Percentiles rank a stretch among this genome's conserved stretches.
Conservation (phyloP, 35 echinoderm and acorn worm genomes). For the Antedon bifida region DNA sequence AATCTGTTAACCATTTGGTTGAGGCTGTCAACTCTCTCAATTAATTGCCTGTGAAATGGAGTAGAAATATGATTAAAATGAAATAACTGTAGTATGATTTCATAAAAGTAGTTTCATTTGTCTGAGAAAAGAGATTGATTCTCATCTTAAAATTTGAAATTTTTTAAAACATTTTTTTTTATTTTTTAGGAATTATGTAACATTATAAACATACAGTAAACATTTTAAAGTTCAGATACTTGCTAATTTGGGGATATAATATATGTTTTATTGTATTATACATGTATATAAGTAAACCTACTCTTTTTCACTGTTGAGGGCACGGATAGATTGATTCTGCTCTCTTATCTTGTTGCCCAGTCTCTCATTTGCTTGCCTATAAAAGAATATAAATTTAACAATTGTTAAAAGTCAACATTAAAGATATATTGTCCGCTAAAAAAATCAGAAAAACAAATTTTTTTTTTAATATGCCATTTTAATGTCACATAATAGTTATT, state of each 20-base stretch:
- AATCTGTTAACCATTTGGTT: slow-evolving; percentile 41
- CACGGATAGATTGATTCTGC: slow-evolving; percentile 60
- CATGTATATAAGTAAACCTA: slow-evolving; percentile 26
- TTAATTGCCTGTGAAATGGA: slow-evolving; percentile 24
- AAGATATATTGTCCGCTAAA: too few relatives aligned
- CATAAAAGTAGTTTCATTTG: too few relatives aligned
- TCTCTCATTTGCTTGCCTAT: slow-evolving; percentile 92
- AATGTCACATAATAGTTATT: too few relatives aligned
- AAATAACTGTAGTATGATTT: too few relatives aligned
- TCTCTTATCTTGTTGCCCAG: slow-evolving; percentile 73
- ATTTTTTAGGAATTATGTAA: background rate
- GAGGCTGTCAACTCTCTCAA: slow-evolving; percentile 21
- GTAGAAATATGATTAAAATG: background rate
- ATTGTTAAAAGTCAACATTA: background rate
- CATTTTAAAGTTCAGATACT: too few relatives aligned
- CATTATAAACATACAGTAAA: too few relatives aligned
- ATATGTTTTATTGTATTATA: too few relatives aligned
- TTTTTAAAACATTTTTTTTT: background rate
- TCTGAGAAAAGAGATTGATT: too few relatives aligned
- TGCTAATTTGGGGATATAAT: too few relatives aligned
- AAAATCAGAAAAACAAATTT: too few relatives aligned
- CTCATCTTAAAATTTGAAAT: too few relatives aligned
- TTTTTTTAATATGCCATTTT: too few relatives aligned
- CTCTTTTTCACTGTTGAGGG: slow-evolving; percentile 69
- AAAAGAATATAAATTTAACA: background rate